Evolutionary conservation across 1,140 invertebrate species (phyloP).

Genomic region (Drosophila rufa): DNA sequence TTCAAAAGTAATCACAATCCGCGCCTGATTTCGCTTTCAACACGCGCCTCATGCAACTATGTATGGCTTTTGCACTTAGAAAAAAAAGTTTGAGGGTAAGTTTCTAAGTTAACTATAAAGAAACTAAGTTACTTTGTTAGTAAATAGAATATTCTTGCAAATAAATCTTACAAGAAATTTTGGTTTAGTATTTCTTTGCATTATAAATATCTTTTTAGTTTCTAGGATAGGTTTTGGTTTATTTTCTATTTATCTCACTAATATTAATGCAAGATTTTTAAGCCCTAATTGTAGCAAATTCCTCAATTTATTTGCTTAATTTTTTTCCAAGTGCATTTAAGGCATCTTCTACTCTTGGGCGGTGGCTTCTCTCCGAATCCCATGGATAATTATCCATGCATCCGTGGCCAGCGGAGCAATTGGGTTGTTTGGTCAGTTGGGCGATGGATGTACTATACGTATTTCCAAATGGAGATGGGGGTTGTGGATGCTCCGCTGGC

Average conservation of each 20-base stretch:
- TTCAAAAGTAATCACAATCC: slow-evolving; percentile 54
- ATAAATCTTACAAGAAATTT: no score
- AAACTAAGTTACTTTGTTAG: neutral
- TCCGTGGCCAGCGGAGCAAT: slow-evolving; percentile 77
- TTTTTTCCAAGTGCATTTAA: slow-evolving; percentile 26
- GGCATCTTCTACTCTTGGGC: slow-evolving; percentile 47
- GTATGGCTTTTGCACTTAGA: neutral
- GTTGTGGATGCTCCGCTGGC: slow-evolving; percentile 32
- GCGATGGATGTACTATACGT: slow-evolving; percentile 3
- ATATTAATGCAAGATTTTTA: no score
- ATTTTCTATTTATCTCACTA: no score
- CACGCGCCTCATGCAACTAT: slow-evolving; percentile 64
- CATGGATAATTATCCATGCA: slow-evolving; percentile 68
- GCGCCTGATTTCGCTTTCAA: slow-evolving; percentile 74
- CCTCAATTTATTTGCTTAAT: no score
- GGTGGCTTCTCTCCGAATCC: slow-evolving; percentile 34
- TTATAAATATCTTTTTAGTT: no score
- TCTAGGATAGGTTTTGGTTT: no score
- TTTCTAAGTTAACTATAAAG: no score
- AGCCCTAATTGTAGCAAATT: no score
- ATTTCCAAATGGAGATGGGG: slow-evolving; percentile 2
- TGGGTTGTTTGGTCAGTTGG: slow-evolving; percentile 80
- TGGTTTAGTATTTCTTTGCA: no score
- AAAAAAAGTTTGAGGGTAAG: no score
- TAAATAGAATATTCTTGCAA: neutral